Base-by-base conservation (phyloP, 1,140 invertebrate species). In the Cydia fagiglandana region DNA sequence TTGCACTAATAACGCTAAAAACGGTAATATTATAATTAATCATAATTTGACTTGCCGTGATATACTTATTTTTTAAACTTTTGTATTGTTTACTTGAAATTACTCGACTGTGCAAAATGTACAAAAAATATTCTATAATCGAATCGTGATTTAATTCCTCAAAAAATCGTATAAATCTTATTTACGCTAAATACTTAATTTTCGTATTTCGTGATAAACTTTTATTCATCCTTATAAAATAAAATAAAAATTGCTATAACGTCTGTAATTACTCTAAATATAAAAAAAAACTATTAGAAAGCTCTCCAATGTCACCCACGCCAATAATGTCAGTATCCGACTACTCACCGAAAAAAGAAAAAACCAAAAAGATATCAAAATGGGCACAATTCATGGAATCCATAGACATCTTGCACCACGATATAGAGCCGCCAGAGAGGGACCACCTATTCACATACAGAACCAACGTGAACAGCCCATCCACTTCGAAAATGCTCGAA, bases 371-470 rank as follows among this genome's bases (percentile, higher is more conserved):
- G 64, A 75, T 64, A 9, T 80, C 80, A 6, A 85, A 82, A 79
- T 86, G 84, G 82, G 76, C 84, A 0, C 81, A 86, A 30, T 86
- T 88, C n/a, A 78, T 86, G 15, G 85, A 86, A 30, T 81, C 83
- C 0, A 81, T 87, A 10, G 85, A 87, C 1, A 75, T 76, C 4
- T 9, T 83, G 15, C 6, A 77, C 78, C 0, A 82, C 76, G 7
- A 78, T 4, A 53, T 53, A 82, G 0, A 73, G 79, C 1, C 81
- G 7, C 82, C 82, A 28, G 81, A 83, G 15, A 78, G 15, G 13
- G 74, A 76, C 38, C 75, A 79, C 4, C 80, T 85, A 15, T 38
- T 86, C 9, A 83, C 85, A 45, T 86, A 85, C 15, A 56, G 75
- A 77, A 61, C 38, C 80, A 17, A 70, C n/a, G 34, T 17, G 6